Percentiles rank a stretch among this genome's conserved stretches.
Conservation (phyloP, 2,113 vertebrate species). For the Psittacula cyanocephala region DNA sequence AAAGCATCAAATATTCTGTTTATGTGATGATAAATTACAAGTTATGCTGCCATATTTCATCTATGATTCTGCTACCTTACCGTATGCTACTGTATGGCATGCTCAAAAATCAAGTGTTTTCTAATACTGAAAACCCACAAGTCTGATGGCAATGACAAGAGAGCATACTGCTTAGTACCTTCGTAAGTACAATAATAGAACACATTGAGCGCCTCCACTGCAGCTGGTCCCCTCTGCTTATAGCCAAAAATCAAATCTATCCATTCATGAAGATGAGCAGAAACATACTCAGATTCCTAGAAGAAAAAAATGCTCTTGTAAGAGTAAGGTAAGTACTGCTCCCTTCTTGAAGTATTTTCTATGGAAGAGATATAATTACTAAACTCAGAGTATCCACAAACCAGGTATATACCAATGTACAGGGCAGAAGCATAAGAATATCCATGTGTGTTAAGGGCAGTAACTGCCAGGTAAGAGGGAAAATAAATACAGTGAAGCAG, state of each 20-base stretch:
- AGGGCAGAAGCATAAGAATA: not conserved
- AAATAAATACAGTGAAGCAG: not conserved
- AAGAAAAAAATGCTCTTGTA: not conserved
- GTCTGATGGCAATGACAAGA: not conserved
- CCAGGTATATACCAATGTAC: not conserved
- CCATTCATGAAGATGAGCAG: slow-evolving; percentile 96
- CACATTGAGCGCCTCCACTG: slow-evolving; percentile 93
- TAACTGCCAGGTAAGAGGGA: not conserved
- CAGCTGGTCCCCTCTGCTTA: slow-evolving; percentile 92
- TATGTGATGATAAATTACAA: not conserved
- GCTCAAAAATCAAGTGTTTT: not conserved
- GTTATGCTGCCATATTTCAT: not conserved
- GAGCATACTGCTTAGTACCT: slow-evolving; percentile 68
- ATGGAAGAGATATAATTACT: not conserved
- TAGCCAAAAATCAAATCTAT: slow-evolving; percentile 97
- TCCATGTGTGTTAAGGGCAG: not conserved
- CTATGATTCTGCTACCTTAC: not conserved
- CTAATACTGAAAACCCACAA: not conserved
- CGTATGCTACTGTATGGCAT: not conserved
- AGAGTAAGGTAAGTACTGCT: not conserved
- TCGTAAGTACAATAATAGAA: slow-evolving; percentile 97
- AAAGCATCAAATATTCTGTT: not conserved
- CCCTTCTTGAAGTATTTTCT: not conserved
- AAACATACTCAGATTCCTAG: slow-evolving; percentile 94
- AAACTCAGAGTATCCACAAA: not conserved